phyloP scores from a whole-genome alignment of 2,113 vertebrate species.

The Antechinus stuartii region DNA sequence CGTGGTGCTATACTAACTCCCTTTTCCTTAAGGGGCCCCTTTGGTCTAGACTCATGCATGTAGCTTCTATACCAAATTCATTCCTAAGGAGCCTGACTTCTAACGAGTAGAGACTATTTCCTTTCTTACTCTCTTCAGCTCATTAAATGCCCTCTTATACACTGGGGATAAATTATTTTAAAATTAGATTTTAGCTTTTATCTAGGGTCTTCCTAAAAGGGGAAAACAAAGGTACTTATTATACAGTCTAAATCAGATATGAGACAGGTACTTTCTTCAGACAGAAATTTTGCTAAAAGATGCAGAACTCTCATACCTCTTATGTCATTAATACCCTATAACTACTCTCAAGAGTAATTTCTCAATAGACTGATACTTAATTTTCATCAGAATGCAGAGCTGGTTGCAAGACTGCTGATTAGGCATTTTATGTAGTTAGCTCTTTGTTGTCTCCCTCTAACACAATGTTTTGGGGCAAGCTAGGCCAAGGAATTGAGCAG shows the following conservation, averaged over 20 bases:
- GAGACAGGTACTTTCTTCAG: neutral
- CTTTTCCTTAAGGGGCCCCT: neutral
- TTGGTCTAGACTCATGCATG: neutral
- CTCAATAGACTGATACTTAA: neutral
- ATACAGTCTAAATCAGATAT: neutral
- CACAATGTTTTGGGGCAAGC: neutral
- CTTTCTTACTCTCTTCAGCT: neutral
- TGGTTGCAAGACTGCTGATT: neutral
- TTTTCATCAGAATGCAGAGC: neutral
- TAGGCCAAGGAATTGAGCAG: neutral
- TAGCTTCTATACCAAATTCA: neutral
- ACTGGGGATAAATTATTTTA: neutral
- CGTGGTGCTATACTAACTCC: neutral
- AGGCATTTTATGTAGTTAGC: no score
- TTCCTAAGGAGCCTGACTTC: neutral
- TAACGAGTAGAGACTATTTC: neutral
- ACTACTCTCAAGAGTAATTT: neutral
- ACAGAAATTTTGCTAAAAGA: neutral
- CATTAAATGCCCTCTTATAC: neutral
- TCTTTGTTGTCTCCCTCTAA: neutral
- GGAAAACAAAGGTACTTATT: neutral
- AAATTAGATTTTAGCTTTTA: neutral
- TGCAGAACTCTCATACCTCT: neutral
- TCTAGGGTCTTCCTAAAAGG: neutral
- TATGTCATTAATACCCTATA: neutral